Percentiles rank a stretch among this genome's conserved stretches.
Conservation (phyloP, 2,888 invertebrate genomes). For the Xestoiulus laeticollis region DNA sequence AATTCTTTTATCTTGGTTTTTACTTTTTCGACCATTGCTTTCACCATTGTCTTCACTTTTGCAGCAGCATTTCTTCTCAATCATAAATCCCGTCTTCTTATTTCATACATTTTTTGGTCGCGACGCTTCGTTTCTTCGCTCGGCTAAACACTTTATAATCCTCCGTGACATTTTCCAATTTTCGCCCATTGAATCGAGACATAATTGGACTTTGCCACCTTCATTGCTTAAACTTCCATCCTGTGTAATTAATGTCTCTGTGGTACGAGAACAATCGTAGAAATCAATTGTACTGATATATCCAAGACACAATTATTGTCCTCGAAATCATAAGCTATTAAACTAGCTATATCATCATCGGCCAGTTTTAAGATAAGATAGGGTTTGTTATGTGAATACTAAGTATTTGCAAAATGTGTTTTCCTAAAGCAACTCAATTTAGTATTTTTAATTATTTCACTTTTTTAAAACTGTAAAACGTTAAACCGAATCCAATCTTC, state of each 20-base stretch:
- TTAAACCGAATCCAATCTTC: too few species aligned
- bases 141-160: conserved; percentile 12
- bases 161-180: neutral
- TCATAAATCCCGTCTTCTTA: neutral
- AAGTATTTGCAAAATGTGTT: too few species aligned
- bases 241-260: neutral
- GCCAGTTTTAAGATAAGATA: too few species aligned
- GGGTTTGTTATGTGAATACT: too few species aligned
- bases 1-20: neutral
- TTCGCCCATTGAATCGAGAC: conserved; percentile 12
- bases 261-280: neutral
- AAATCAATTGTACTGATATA: neutral
- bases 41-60: neutral
- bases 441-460: too few species aligned
- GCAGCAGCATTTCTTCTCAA: neutral
- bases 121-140: neutral
- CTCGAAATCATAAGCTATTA: neutral
- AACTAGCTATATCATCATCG: neutral
- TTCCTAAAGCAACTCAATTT: too few species aligned
- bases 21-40: conserved; percentile 26
- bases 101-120: neutral
- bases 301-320: neutral
- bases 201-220: conserved; percentile 6
- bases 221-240: neutral
- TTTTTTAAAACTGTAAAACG: too few species aligned